Evolutionary conservation across 2,888 invertebrate genomes (phyloP).

Genomic region (Drosophila tripunctata): DNA sequence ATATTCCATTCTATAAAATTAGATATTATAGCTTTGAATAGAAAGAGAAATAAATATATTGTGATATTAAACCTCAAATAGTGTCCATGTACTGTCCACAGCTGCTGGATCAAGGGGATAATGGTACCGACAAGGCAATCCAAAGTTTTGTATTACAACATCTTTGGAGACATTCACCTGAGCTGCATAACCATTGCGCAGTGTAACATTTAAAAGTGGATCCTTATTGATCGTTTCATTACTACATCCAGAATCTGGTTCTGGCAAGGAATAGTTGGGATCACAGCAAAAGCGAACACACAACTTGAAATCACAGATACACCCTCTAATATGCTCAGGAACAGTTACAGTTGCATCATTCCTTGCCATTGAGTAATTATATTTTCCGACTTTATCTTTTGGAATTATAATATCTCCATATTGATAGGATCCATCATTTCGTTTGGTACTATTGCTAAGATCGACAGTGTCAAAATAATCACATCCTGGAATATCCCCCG

Average conservation of each 20-base stretch:
- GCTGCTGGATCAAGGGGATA: too few relatives aligned
- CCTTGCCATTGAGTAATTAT: slow-evolving; percentile 32
- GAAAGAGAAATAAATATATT: neutral
- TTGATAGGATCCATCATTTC: slow-evolving; percentile 54
- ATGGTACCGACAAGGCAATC: slow-evolving; percentile 27
- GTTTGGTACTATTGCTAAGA: slow-evolving; percentile 34
- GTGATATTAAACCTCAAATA: slow-evolving; percentile 29
- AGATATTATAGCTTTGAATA: neutral
- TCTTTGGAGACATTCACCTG: slow-evolving; percentile 5
- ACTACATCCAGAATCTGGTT: neutral
- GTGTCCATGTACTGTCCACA: slow-evolving; percentile 15
- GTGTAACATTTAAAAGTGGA: slow-evolving; percentile 28
- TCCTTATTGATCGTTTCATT: neutral
- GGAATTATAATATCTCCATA: slow-evolving; percentile 59
- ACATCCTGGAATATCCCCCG: slow-evolving; percentile 84
- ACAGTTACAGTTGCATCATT: neutral
- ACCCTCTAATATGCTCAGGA: slow-evolving; percentile 58
- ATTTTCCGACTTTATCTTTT: slow-evolving; percentile 34
- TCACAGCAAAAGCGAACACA: slow-evolving; percentile 30
- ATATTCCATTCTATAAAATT: slow-evolving; percentile 32
- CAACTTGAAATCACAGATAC: slow-evolving; percentile 6
- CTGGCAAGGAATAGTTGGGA: neutral
- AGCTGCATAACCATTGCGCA: slow-evolving; percentile 1
- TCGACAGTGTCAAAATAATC: slow-evolving; percentile 56
- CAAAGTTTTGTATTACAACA: slow-evolving; percentile 40